phyloP scores from a whole-genome alignment of 2,113 vertebrate species.

The Bos taurus region DNA sequence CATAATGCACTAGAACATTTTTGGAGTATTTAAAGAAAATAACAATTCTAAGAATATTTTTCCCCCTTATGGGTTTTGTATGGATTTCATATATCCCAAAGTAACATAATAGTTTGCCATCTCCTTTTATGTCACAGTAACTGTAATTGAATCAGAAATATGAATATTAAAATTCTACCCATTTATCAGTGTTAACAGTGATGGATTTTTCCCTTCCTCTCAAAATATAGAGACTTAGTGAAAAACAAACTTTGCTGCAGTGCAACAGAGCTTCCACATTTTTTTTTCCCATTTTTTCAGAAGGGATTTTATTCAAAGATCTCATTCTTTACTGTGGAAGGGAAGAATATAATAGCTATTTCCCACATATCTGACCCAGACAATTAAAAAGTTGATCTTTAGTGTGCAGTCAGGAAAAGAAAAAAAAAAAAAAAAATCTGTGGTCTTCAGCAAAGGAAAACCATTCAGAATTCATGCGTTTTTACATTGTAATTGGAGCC shows the following conservation, averaged over 20 bases:
- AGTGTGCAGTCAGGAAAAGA: not conserved
- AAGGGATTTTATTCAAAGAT: conserved; percentile 11
- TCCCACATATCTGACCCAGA: not conserved
- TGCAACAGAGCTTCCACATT: not conserved
- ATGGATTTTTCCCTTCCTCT: not conserved
- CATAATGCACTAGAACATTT: not conserved
- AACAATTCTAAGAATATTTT: not conserved
- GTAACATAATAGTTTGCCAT: not conserved
- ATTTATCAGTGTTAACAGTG: not conserved
- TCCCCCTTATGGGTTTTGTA: not conserved
- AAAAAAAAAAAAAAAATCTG: not conserved
- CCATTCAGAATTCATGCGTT: conserved; percentile 7
- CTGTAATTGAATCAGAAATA: not conserved
- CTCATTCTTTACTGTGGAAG: not conserved
- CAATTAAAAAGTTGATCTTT: conserved; percentile 5
- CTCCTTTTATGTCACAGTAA: not conserved
- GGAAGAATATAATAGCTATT: not conserved
- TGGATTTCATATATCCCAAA: not conserved
- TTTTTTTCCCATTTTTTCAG: not conserved
- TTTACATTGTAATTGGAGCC: conserved; percentile 53
- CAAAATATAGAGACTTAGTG: not conserved
- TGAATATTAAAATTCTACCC: not conserved
- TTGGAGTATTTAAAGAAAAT: not conserved
- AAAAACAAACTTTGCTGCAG: not conserved
- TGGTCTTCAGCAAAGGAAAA: conserved; percentile 7